Base-by-base conservation (phyloP, 1,140 invertebrate species). In the Plectrocnemia conspersa region DNA sequence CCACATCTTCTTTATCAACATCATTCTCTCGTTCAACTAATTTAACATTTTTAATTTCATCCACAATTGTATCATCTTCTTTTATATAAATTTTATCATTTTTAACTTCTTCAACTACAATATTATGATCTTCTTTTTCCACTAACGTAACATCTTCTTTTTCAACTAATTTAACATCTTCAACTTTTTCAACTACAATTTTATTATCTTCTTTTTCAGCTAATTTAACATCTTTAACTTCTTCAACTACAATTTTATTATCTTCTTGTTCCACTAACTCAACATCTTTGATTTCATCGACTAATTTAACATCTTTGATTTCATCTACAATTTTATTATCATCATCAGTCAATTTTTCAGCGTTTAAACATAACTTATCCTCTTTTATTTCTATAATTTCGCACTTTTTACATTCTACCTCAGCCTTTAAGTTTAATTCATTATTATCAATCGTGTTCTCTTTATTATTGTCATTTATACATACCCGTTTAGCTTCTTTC, bases 111-210 rank as follows among this genome's bases (percentile, higher is more conserved):
- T 46, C 16, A 27, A 29, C 42, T 24, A 18, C 11, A 40, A n/a
- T 21, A 13, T 49, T 49, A 15, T 38, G n/a, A 13, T 49, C 46
- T 35, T 11, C 13, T 41, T 9, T 16, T 35, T 5, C 11, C 16
- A 63, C 56, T 52, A 64, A 63, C 18, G 50, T 27, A 15, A 53
- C 48, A 24, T 63, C 45, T 35, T 63, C 59, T 55, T 25, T 52
- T 32, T 44, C 57, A 49, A 33, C 53, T 16, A 6, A 4, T 46
- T 46, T 9, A 23, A n/a, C 15, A n/a, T n/a, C n/a, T 21, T 19
- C 6, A 7, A 9, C 11, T 24, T 16, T 19, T 23, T 23, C 50
- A 53, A 55, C 32, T 32, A 52, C 16, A 36, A 23, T 29, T 46
- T 56, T 23, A 48, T 21, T 52, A 44, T 40, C 18, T 13, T 9